These are phyloP conservation scores for Rattus rattus DNA, from an alignment of 2,113 vertebrate genomes.

Conservation along the genomic window DNA sequence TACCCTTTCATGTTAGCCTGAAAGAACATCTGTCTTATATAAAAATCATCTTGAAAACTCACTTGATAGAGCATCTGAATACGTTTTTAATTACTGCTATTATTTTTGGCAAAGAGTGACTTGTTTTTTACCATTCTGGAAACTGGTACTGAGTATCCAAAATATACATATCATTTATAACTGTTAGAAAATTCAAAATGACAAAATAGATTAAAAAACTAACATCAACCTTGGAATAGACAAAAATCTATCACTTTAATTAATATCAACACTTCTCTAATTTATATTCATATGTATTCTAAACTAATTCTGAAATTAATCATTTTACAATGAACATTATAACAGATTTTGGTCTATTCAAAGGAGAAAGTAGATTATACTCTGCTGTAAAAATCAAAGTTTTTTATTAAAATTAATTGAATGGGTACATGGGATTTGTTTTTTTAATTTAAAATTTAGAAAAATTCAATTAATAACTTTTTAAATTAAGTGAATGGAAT, in stretches of 20 bases:
- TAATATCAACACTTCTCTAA: neutral
- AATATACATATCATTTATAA: constrained; percentile 59
- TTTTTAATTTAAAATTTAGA: neutral
- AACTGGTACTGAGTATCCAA: constrained; percentile 71
- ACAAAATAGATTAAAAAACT: neutral
- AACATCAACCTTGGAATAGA: neutral
- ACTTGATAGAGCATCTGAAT: constrained; percentile 82
- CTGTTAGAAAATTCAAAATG: constrained; percentile 40
- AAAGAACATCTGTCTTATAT: constrained; percentile 78
- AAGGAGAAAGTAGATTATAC: constrained; percentile 15
- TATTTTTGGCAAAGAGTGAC: constrained; percentile 82
- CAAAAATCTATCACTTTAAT: constrained; percentile 22
- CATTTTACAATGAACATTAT: neutral
- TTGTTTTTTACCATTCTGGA: constrained; percentile 74
- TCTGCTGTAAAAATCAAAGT: neutral
- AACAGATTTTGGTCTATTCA: neutral
- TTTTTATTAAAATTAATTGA: neutral
- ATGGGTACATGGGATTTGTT: neutral
- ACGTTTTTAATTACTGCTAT: constrained; percentile 83
- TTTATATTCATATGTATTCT: neutral
- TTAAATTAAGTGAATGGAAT: constrained; percentile 24
- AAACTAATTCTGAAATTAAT: neutral
- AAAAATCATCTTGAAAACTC: constrained; percentile 82
- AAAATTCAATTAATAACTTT: neutral
- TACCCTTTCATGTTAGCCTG: constrained; percentile 77